These are phyloP conservation scores for Epistrophe grossulariae DNA, from an alignment of 2,888 invertebrate species.

Conservation along the genomic window DNA sequence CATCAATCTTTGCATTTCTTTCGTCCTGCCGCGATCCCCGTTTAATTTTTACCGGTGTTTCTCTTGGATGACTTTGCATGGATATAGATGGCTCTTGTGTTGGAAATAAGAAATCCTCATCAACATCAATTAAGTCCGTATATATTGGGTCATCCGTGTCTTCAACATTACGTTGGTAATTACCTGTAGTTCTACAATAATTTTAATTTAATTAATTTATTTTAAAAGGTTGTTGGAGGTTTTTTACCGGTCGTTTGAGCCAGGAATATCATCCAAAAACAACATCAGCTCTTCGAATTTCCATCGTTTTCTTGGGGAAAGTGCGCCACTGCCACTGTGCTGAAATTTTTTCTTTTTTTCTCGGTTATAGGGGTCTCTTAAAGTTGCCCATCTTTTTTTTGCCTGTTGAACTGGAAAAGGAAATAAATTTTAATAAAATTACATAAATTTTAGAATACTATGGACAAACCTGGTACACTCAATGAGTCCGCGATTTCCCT, in stretches of 20 bases:
- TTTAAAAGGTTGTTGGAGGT: background rate
- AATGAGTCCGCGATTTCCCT: too few relatives aligned
- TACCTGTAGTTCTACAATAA: background rate
- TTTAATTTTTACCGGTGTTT: background rate
- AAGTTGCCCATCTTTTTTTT: background rate
- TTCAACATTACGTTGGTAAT: background rate
- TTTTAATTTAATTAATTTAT: background rate
- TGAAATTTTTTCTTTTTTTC: background rate
- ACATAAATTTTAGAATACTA: background rate
- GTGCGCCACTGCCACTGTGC: background rate
- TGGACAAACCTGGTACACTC: too few relatives aligned
- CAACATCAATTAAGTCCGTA: background rate
- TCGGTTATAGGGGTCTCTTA: background rate
- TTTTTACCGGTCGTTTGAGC: background rate
- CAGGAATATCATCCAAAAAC: background rate
- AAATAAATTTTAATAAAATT: background rate
- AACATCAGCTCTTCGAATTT: background rate
- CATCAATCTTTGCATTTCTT: background rate
- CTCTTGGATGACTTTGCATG: background rate
- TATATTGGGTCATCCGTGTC: background rate
- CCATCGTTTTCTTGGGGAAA: background rate
- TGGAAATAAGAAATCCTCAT: background rate
- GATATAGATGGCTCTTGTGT: background rate
- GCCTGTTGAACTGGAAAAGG: background rate
- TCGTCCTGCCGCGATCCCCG: background rate